Conservation (phyloP, 2,113 vertebrate species). For the Tautogolabrus adspersus region DNA sequence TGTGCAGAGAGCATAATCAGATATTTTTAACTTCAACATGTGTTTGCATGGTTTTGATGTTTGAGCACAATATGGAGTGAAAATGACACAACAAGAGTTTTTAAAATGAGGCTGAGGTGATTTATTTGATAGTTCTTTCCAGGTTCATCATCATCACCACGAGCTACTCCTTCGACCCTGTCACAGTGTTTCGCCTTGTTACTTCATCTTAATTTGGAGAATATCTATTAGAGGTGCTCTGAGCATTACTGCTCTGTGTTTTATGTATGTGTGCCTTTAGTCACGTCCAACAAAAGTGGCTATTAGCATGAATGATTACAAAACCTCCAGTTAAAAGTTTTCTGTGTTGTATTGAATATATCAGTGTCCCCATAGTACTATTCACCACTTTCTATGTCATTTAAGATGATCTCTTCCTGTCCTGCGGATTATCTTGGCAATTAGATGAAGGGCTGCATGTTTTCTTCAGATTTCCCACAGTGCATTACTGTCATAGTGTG, state of each 20-base stretch:
- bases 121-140: background rate
- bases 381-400: background rate
- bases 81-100: background rate
- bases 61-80: background rate
- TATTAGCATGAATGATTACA: background rate
- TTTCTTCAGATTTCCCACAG: slow-evolving; percentile 10
- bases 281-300: background rate
- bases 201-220: background rate
- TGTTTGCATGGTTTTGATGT: background rate
- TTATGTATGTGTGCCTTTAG: background rate
- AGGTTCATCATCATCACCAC: background rate
- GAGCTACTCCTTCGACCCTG: background rate
- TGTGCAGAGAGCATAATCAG: background rate
- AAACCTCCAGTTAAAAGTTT: background rate
- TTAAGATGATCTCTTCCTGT: slow-evolving; percentile 29
- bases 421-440: background rate
- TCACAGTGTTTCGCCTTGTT: background rate
- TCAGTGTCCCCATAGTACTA: background rate
- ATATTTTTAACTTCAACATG: background rate
- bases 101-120: background rate
- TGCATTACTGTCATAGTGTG: background rate
- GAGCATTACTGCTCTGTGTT: background rate
- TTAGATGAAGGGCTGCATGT: slow-evolving; percentile 18
- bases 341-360: background rate
- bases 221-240: background rate